Evolutionary conservation across 1,140 invertebrate species (phyloP), one percentile per base, ranked within the genome.

Genomic region (Cecropterus lyciades): DNA sequence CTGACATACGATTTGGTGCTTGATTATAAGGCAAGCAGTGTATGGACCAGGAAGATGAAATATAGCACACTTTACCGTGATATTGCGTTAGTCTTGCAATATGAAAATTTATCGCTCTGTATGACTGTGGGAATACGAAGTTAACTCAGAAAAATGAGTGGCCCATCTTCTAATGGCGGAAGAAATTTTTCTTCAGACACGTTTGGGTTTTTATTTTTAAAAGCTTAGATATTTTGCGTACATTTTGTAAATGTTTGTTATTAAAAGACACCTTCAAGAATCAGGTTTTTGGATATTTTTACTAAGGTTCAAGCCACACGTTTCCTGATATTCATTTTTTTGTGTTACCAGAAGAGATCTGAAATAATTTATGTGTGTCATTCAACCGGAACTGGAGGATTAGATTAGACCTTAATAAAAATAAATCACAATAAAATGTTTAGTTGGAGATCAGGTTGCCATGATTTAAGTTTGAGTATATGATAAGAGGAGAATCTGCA

Each of bases 41-140:
- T 55, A n/a, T 16, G 51, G 65, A 65, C 70, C 78, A 73, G 75
- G 67, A 77, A 80, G 70, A 86, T 87, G 82, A 91, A 77, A 84
- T 89, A 91, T 83, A 79, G 77, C 80, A 81, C 80, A 85, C 84
- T 87, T 86, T 83, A 84, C 81, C 77, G 73, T 84, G 79, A 87
- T 85, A 89, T 91, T 85, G 78, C 84, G 76, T 80, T 82, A 64
- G 80, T 79, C 80, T 80, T 78, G 82, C 84, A 83, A 88, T 91
- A 91, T 91, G 79, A 88, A 91, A 91, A 89, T 91, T 91, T 91
- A 91, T 91, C 75, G 83, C 82, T 83, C 77, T 82, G 73, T 83
- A 71, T 76, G 80, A 72, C 66, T 76, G 67, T 71, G 66, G 59
- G 65, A 77, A 78, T 82, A 75, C 65, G 68, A 67, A 71, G 73